Evolutionary conservation across 2,888 invertebrate species (phyloP), one percentile per base, ranked within the genome.

Genomic region (Rotaria sp.): DNA sequence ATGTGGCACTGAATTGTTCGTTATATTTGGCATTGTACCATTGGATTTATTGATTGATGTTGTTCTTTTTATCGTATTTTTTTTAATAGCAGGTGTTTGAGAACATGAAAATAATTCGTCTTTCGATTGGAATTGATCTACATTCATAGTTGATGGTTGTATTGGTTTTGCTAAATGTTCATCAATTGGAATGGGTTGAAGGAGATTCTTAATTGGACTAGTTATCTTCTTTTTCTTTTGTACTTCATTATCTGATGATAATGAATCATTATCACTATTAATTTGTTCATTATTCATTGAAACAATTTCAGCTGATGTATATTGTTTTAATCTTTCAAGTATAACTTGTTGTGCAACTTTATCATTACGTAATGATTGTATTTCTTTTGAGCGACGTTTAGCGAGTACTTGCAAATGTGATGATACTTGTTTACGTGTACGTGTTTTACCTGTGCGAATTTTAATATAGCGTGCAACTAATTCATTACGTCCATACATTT

Each of bases 371-470:
- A 80, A 84, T 84, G 52, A 84, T 92, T 98, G 97, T 89, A 97
- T 95, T 93, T 99, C 99, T 89, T 99, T 94, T 89, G 97, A 94
- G 93, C 97, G 98, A 93, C 99, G 94, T 92, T 99, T 94, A 89
- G 99, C 99, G 91, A 99, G 94, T 91, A 99, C 99, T 93, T 99
- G 99, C 92, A 99, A 99, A 92, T 99, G 99, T 90, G 97, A 98
- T 90, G 98, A 98, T 90, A 99, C 99, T 93, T 99, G 99, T 93
- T 99, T 99, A 91, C 99, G 94, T 92, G 99, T 98, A 92, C 99
- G 94, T 92, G 98, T 98, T 92, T 99, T 99, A 89, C 99, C 99
- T 89, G 99, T 99, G 90, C 99, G 94, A 91, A 99, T 93, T 93
- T 99, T 99, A 92, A 99, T 99, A 93, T 99, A 99, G 91, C 99